Base-by-base conservation (phyloP, 1,140 invertebrate genomes). In the Coptotermes formosanus region DNA sequence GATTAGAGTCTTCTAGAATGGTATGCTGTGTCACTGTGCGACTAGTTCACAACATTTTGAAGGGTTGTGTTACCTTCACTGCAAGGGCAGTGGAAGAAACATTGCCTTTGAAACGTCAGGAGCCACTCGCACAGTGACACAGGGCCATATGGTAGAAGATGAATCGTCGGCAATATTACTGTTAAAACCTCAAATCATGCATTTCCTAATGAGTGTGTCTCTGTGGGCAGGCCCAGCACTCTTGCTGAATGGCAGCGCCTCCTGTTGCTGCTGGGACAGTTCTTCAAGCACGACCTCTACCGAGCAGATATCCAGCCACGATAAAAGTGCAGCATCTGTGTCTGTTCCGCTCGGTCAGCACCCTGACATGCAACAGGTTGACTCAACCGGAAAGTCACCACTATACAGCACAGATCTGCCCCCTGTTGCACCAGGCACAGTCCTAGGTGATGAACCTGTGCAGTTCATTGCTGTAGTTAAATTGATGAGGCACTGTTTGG, bases 201-300 rank as follows among this genome's bases (percentile, higher is more conserved):
- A 38, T 2, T 38, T 38, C 52, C 19, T 21, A 21, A 55, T 21
- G 19, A 55, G 38, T 82, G 38, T 82, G 3, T 11, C 9, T 48
- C 6, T 14, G 21, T 85, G 32, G 12, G 59, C 85, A 85, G 85
- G 85, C 12, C 25, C 64, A 23, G 59, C 85, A 43, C 75, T 84
- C 7, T 30, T 64, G 45, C 90, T 92, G 69, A 92, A 92, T 88
- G 92, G 92, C 86, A 91, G 90, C 87, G 90, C 91, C 82, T 91
- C 91, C 87, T 91, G 90, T 87, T 91, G 91, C 87, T 91, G 91
- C 87, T 92, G 92, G 92, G 92, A 92, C 83, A 90, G 90, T 88
- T 91, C 91, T 30, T 88, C 91, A 90, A 52, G 82, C 82, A 91
- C 89, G 84, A 91, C 90, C 89, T 89, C 91, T 89, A 30, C 91